phyloP scores from a whole-genome alignment of 2,797 vertebrate genomes.

The Dryobates pubescens region DNA sequence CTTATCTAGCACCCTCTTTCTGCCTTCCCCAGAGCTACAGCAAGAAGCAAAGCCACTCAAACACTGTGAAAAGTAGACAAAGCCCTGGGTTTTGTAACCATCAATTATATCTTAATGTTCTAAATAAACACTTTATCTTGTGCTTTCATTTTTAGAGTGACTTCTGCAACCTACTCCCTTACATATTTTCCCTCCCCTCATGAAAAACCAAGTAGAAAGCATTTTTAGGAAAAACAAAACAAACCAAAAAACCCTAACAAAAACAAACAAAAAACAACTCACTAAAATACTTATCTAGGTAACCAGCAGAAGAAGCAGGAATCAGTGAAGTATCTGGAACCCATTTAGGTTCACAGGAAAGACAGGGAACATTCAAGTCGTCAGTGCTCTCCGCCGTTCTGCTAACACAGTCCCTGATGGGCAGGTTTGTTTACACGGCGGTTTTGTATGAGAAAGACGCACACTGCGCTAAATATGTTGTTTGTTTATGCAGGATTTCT shows the following conservation, averaged over 20 bases:
- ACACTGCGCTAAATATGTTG: not conserved
- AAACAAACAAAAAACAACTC: not conserved
- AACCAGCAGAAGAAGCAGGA: not conserved
- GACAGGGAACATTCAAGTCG: not conserved
- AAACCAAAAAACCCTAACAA: not conserved
- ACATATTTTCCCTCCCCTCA: not conserved
- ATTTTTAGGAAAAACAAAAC: not conserved
- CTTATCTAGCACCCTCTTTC: not conserved
- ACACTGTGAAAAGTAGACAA: not conserved
- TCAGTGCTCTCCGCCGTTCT: not conserved
- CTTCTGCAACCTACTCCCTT: not conserved
- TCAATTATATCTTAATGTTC: not conserved
- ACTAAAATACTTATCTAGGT: not conserved
- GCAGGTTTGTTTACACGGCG: constrained; percentile 33
- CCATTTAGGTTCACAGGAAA: not conserved
- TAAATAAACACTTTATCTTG: not conserved
- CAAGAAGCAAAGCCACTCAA: not conserved
- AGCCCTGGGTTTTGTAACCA: not conserved
- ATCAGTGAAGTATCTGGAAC: not conserved
- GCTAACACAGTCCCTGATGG: not conserved
- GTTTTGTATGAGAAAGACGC: constrained; percentile 35
- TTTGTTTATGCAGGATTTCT: not conserved
- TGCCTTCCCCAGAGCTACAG: not conserved
- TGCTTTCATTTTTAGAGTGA: not conserved
- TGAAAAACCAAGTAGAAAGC: not conserved